Conservation (phyloP, 2,888 invertebrate genomes). For the Mythimna vitellina region DNA sequence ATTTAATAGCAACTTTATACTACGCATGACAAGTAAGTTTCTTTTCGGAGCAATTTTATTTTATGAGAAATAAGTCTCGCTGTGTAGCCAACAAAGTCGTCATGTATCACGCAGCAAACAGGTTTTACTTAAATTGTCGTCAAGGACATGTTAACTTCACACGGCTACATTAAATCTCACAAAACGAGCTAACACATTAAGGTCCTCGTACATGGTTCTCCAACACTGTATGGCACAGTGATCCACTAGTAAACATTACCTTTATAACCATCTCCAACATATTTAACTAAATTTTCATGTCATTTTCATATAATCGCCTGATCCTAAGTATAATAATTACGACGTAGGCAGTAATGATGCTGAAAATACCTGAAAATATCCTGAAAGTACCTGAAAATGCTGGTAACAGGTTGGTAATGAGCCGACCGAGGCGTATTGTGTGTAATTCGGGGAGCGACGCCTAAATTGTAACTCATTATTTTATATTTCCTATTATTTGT, state of each 20-base stretch:
- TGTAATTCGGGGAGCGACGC: slow-evolving; percentile 45
- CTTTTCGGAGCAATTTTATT: slow-evolving; percentile 19
- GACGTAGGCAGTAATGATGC: slow-evolving; percentile 45
- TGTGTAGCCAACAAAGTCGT: background rate
- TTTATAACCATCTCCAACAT: background rate
- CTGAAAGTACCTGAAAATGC: slow-evolving; percentile 41
- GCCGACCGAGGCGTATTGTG: slow-evolving; percentile 36
- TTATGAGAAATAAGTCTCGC: background rate
- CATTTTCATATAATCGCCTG: slow-evolving; percentile 44
- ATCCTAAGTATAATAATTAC: slow-evolving; percentile 50
- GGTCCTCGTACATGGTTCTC: background rate
- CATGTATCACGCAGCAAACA: background rate
- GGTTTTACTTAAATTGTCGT: slow-evolving; percentile 9
- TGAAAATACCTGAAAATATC: slow-evolving; percentile 46
- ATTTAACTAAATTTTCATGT: slow-evolving; percentile 47
- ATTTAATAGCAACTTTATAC: slow-evolving; percentile 33
- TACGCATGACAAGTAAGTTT: slow-evolving; percentile 19
- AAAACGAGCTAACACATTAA: slow-evolving; percentile 22
- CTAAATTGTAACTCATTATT: slow-evolving; percentile 55
- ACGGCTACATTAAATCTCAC: slow-evolving; percentile 20
- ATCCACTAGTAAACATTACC: slow-evolving; percentile 3
- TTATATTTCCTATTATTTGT: slow-evolving; percentile 49
- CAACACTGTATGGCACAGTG: background rate
- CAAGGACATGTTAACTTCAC: background rate
- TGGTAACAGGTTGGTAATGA: slow-evolving; percentile 56